These are phyloP conservation scores for Drosophila trapezifrons DNA, from an alignment of 1,140 invertebrate genomes.

Conservation along the genomic window DNA sequence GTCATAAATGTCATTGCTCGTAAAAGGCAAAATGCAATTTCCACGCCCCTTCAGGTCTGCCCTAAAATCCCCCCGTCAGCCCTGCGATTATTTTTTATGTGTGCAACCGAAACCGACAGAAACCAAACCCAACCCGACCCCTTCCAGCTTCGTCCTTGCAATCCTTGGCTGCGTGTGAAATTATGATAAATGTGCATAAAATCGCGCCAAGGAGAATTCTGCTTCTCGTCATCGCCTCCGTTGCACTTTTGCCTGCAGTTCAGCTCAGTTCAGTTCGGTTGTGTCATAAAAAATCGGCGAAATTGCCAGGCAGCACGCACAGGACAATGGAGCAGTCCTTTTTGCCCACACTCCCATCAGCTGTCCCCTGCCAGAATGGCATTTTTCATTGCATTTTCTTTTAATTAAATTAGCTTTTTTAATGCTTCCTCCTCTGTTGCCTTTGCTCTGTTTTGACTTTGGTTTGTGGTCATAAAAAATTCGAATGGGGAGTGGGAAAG, in stretches of 20 bases:
- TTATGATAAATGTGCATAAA: slow-evolving; percentile 83
- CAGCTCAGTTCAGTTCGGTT: slow-evolving; percentile 48
- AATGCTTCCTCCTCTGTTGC: slow-evolving; percentile 64
- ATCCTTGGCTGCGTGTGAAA: slow-evolving; percentile 78
- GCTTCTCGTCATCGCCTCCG: slow-evolving; percentile 49
- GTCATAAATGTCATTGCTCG: slow-evolving; percentile 80
- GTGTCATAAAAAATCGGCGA: slow-evolving; percentile 74
- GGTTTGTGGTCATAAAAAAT: slow-evolving; percentile 50
- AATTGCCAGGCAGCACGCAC: slow-evolving; percentile 75
- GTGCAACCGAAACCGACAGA: slow-evolving; percentile 59
- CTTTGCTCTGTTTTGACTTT: slow-evolving; percentile 56
- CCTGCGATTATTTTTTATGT: slow-evolving; percentile 72
- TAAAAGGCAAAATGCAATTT: slow-evolving; percentile 82
- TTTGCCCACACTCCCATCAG: slow-evolving; percentile 1
- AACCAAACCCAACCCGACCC: slow-evolving; percentile 39
- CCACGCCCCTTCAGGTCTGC: slow-evolving; percentile 41
- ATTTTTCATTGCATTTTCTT: slow-evolving; percentile 81
- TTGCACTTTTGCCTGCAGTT: slow-evolving; percentile 56
- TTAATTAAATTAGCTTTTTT: slow-evolving; percentile 82
- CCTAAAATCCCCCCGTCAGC: slow-evolving; percentile 26
- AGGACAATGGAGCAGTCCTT: slow-evolving; percentile 60
- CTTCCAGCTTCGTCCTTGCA: slow-evolving; percentile 45
- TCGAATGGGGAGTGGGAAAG: slow-evolving; percentile 2
- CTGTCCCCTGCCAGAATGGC: slow-evolving; percentile 51
- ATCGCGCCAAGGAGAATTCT: slow-evolving; percentile 68